Conservation (phyloP, 2,113 vertebrate species). For the Amazona vittata region DNA sequence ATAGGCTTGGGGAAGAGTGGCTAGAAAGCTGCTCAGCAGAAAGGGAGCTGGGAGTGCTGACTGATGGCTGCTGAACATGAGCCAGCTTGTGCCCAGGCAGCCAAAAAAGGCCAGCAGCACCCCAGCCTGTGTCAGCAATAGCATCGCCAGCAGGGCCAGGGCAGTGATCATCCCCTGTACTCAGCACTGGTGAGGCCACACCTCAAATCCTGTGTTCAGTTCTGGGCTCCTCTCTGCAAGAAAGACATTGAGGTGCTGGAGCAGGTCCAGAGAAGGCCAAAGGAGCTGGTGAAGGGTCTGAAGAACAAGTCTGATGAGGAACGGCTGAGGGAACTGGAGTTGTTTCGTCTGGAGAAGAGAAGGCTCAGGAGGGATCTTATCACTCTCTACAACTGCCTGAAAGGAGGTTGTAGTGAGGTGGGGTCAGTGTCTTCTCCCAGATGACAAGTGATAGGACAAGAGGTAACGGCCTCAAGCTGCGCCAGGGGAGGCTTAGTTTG, state of each 20-base stretch:
- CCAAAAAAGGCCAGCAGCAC: background rate
- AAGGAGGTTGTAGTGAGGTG: background rate
- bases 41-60: background rate
- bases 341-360: background rate
- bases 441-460: background rate
- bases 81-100: background rate
- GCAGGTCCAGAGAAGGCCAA: background rate
- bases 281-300: background rate
- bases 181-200: background rate
- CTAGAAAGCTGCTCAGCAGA: background rate
- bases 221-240: background rate
- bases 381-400: background rate
- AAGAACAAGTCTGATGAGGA: background rate
- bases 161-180: background rate
- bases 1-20: background rate
- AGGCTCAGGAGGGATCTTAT: background rate
- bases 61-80: background rate
- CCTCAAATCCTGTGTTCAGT: background rate
- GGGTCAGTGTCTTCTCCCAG: background rate
- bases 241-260: background rate
- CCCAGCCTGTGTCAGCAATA: background rate
- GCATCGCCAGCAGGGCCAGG: background rate
- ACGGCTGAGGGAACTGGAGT: background rate
- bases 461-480: background rate
- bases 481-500: background rate